phyloP scores from a whole-genome alignment of 2,888 invertebrate genomes.

The Steinernema hermaphroditum region DNA sequence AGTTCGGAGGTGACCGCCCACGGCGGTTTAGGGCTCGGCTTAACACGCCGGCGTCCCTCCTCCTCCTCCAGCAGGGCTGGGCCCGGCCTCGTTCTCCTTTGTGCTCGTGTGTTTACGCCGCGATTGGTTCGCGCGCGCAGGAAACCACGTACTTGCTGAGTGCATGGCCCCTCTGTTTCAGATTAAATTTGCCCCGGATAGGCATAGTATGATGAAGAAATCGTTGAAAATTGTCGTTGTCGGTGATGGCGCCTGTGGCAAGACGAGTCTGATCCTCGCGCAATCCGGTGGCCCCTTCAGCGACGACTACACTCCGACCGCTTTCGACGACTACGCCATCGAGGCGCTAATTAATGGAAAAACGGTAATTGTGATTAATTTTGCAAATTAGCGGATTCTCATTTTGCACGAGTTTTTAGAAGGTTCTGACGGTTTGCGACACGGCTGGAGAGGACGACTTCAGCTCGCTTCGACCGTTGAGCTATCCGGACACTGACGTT shows the following conservation, averaged over 20 bases:
- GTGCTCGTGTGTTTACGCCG: background rate
- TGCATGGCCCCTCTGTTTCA: background rate
- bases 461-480: conserved; percentile 39
- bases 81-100: background rate
- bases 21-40: background rate
- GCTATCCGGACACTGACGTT: conserved; percentile 45
- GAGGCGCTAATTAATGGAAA: conserved; percentile 44
- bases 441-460: conserved; percentile 46
- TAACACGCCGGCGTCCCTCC: background rate
- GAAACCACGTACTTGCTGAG: background rate
- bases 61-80: background rate
- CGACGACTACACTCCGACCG: conserved; percentile 44
- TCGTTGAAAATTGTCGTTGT: conserved; percentile 42
- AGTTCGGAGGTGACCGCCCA: conserved; percentile 9
- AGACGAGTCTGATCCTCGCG: conserved; percentile 43
- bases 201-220: conserved; percentile 39
- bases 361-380: conserved; percentile 34
- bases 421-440: conserved; percentile 41
- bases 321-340: conserved; percentile 44
- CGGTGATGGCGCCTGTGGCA: conserved; percentile 43
- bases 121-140: background rate
- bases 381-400: background rate
- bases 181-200: too few relatives aligned
- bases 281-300: conserved; percentile 41
- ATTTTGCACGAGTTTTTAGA: conserved; percentile 37